Evolutionary conservation across 2,113 vertebrate genomes (phyloP), one percentile per base, ranked within the genome.

Genomic region (Tauraco erythrolophus): DNA sequence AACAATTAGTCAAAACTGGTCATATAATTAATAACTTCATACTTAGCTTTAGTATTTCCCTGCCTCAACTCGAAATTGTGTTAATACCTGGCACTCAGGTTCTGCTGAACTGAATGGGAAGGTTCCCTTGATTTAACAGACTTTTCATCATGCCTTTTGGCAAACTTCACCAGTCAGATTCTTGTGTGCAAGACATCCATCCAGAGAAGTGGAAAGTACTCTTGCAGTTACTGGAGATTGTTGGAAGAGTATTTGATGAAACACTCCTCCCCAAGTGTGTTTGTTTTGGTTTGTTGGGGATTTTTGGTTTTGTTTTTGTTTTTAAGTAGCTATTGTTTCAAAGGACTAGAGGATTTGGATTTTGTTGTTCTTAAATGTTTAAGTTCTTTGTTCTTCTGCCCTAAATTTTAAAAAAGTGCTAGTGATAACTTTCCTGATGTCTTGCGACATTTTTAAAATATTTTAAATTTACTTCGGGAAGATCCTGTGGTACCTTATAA

Each of bases 401-500:
- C 3, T 35, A 62, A 39, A 17, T 69, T 92, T 54, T 33, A 6
- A 30, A 64, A 60, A 71, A 87, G 11, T 17, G 10, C 19, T 54
- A 33, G 14, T 0, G 7, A 70, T 33, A 65, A 61, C 39, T 70
- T 72, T 54, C 60, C 58, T 69, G 54, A n/a, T 61, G 35, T 48
- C 48, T 57, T 93, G 17, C 19, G 79, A 51, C 45, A 92, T 93
- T 95, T 92, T 92, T 24, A 0, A 80, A 88, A 94, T 93, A 88
- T 41, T 85, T 97, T 58, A 58, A 77, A 50, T 89, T 85, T 69
- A 89, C 25, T 92, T 94, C 69, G 31, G 57, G 70, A 93, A 80
- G 53, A 27, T 83, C 51, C 92, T 94, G 53, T 85, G 53, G 78
- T 93, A 94, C 71, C 77, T 96, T 91, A 84, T 86, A 81, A 92